Evolutionary conservation across 2,888 invertebrate genomes (phyloP), one percentile per base, ranked within the genome.

Genomic region (Galerucella calmariensis): DNA sequence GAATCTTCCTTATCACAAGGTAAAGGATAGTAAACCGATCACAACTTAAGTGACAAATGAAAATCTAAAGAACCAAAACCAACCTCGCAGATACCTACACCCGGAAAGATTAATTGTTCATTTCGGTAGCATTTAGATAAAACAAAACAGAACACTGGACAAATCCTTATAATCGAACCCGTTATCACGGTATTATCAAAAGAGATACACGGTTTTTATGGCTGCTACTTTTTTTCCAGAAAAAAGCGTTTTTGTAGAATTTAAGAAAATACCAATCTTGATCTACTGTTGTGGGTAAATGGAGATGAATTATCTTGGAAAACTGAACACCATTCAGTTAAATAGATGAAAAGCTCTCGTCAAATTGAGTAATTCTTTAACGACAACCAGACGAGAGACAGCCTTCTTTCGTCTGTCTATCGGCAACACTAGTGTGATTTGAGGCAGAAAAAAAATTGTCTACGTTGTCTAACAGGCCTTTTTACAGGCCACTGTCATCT

Each of bases 1-100:
- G 84, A 84, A 85, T 85, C 84, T 84, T 83, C 81, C 85, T 85
- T 85, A 82, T 82, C 82, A 75, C 66, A 81, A 84, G 83, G 84
- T 84, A 84, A 85, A 85, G 85, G 85, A 85, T 85, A 84, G 82
- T 83, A 85, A 83, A 84, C 82, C 83, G 84, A 85, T 85, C 83
- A 82, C 77, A 81, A 81, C 81, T 78, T 79, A 81, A 83, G 84
- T 84, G 85, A 84, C 84, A 85, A 84, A 83, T 84, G 82, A 83
- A 82, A 83, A 82, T 83, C 82, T 81, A 73, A 76, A 78, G 81
- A 82, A 79, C 77, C 77, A 79, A 79, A 81, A 72, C 73, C 73
- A 78, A 77, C 82, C 81, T 83, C 83, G 84, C 83, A 83, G 85
- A 85, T 85, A 85, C 83, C 62, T 62, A 62, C 56, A 10, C 10